Conservation (phyloP, 2,888 invertebrate species). For the Iphiclides podalirius region DNA sequence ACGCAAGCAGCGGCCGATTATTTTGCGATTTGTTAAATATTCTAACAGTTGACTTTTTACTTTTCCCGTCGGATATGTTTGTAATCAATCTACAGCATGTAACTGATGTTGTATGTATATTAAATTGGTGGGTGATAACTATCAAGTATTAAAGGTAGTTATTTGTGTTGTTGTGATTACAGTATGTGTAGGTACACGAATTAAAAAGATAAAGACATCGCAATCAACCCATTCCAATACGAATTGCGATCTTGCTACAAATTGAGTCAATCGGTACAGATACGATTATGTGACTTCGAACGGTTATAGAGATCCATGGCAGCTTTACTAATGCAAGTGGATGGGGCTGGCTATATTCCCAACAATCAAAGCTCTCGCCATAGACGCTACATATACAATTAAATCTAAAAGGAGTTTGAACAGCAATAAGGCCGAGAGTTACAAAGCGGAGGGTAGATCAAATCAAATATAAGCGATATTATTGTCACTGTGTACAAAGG, state of each 20-base stretch:
- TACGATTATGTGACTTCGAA: too few species aligned
- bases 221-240: too few species aligned
- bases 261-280: too few species aligned
- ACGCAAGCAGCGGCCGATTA: background rate
- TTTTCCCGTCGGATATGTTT: background rate
- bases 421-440: slow-evolving; percentile 42
- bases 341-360: too few species aligned
- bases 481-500: slow-evolving; percentile 59
- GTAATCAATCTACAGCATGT: background rate
- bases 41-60: background rate
- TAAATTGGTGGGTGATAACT: background rate
- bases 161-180: too few species aligned
- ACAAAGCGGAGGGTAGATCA: slow-evolving; percentile 48
- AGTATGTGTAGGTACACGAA: too few species aligned
- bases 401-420: slow-evolving; percentile 36
- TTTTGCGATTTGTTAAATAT: slow-evolving; percentile 2
- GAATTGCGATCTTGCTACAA: too few species aligned
- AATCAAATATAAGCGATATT: slow-evolving; percentile 69
- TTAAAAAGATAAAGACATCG: too few species aligned
- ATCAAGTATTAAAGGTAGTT: too few species aligned
- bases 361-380: too few species aligned
- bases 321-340: too few species aligned
- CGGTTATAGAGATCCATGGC: too few species aligned
- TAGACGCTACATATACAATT: slow-evolving; percentile 21
- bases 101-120: background rate